These are phyloP conservation scores for Adoxophyes honmai DNA, from an alignment of 1,140 invertebrate genomes.

Conservation along the genomic window DNA sequence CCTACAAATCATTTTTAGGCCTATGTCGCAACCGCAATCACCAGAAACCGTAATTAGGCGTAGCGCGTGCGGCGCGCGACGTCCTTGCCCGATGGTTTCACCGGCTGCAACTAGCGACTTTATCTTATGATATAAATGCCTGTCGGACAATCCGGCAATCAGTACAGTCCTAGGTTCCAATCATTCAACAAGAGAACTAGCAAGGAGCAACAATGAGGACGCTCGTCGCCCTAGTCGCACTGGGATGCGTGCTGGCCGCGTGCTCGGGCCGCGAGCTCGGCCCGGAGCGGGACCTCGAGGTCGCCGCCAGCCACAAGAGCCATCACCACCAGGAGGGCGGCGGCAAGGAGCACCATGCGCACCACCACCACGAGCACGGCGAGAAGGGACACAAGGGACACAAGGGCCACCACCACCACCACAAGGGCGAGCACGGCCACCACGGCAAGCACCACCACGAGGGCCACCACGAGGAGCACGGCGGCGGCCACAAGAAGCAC, in stretches of 20 bases:
- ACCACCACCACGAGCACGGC: constrained; percentile 77
- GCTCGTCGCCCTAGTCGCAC: constrained; percentile 52
- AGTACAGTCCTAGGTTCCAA: constrained; percentile 56
- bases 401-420: constrained; percentile 80
- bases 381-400: constrained; percentile 78
- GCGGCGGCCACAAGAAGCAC: constrained; percentile 82
- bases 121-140: constrained; percentile 63
- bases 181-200: constrained; percentile 38
- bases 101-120: constrained; percentile 58
- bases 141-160: constrained; percentile 38
- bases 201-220: constrained; percentile 53
- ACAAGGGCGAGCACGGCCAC: constrained; percentile 82
- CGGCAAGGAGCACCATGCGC: constrained; percentile 76
- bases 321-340: constrained; percentile 76
- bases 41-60: constrained; percentile 48
- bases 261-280: constrained; percentile 51
- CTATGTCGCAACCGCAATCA: constrained; percentile 46
- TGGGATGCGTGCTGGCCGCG: constrained; percentile 49
- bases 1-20: constrained; percentile 25
- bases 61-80: constrained; percentile 45
- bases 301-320: constrained; percentile 67
- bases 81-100: constrained; percentile 72
- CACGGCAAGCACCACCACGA: constrained; percentile 82
- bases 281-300: constrained; percentile 59
- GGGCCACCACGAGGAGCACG: constrained; percentile 81